These are phyloP conservation scores for Cydia amplana DNA, from an alignment of 1,140 invertebrate genomes.

Conservation along the genomic window DNA sequence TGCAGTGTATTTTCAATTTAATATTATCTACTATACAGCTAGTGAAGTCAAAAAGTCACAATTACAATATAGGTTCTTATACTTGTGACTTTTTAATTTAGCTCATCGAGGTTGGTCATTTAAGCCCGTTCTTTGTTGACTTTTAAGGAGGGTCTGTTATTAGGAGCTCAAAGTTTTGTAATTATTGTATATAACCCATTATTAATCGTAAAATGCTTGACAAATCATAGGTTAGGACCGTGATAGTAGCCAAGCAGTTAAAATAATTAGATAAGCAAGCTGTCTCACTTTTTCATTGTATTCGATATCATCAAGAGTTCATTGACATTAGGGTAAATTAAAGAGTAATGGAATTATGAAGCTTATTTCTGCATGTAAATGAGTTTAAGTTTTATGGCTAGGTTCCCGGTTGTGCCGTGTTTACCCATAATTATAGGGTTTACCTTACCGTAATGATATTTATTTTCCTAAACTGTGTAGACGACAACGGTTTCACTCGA, in stretches of 20 bases:
- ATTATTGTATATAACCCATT: slow-evolving; percentile 68
- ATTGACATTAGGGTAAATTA: not conserved
- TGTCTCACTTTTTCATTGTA: slow-evolving; percentile 25
- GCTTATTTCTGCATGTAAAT: not conserved
- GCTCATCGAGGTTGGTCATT: not conserved
- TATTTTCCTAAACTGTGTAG: too few species aligned
- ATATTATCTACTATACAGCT: not conserved
- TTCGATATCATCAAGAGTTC: slow-evolving; percentile 13
- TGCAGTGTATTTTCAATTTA: slow-evolving; percentile 14
- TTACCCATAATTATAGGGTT: not conserved
- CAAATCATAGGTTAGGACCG: slow-evolving; percentile 72
- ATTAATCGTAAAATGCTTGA: slow-evolving; percentile 60
- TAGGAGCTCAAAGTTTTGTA: slow-evolving; percentile 49
- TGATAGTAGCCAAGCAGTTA: slow-evolving; percentile 72
- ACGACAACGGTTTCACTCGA: too few species aligned
- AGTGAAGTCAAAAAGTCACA: not conserved
- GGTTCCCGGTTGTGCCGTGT: not conserved
- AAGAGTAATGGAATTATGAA: not conserved
- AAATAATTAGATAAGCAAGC: slow-evolving; percentile 47
- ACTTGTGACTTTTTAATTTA: not conserved
- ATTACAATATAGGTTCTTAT: not conserved
- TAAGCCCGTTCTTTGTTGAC: not conserved
- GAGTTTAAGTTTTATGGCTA: not conserved
- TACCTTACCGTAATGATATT: too few species aligned
- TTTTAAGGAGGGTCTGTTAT: slow-evolving; percentile 12